Base-by-base conservation (phyloP, 2,888 invertebrate genomes). In the Agrotis ipsilon region DNA sequence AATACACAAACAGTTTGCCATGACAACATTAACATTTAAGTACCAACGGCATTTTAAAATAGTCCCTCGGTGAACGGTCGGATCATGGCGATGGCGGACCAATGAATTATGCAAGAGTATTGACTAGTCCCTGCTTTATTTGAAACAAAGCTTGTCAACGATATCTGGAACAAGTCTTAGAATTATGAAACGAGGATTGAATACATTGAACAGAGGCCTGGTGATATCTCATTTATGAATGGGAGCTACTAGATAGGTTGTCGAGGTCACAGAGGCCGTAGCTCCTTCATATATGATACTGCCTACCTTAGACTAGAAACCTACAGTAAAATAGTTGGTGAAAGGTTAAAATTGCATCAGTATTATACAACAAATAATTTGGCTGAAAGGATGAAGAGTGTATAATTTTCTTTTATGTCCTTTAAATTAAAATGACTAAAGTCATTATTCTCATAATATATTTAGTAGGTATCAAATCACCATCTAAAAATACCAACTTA, bases 101-200 rank as follows among this genome's bases (percentile, higher is more conserved):
- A 57, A 81, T 80, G 74, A 74, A 86, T 85, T 78, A 83, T 86
- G 76, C 68, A 86, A 60, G 63, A 72, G 48, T 82, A 83, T 86
- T 75, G 84, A 82, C 86, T 67, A 77, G 75, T 75, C 80, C 45
- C 78, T 64, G 39, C 76, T 75, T 58, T 43, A 61, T 64, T 80
- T 59, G 64, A 65, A 80, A 58, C 43, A 59, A 75, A 21, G 52
- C 27, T 74, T 52, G 80, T 52, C 45, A 16, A n/a, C 14, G 43
- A 63, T 80, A 54, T 43, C 58, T 62, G 58, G 45, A 62, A 54
- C 51, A 61, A n/a, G 39, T 52, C 45, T 51, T 48, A 49, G 61
- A 45, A 52, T 61, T 60, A 51, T 52, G 24, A 45, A 58, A 39
- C 52, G 16, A 24, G 19, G 27, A 32, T 61, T 57, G 46, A 68